These are phyloP conservation scores for Todiramphus chloris DNA, from an alignment of 2,113 vertebrate species.

Conservation along the genomic window DNA sequence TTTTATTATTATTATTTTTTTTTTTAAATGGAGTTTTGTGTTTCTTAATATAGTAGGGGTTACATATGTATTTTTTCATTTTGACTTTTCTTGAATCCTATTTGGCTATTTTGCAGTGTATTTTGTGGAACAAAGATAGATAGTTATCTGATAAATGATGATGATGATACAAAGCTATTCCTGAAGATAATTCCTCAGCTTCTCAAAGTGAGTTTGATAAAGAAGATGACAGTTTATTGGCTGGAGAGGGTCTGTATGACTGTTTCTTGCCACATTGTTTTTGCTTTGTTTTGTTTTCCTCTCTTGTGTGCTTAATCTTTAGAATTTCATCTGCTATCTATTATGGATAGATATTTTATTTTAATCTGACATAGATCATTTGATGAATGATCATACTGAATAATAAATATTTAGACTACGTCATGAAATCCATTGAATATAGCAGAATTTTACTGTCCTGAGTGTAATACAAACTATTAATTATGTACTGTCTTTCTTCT, in stretches of 20 bases:
- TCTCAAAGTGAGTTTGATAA: background rate
- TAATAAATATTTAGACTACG: constrained; percentile 35
- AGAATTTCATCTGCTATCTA: background rate
- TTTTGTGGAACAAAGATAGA: background rate
- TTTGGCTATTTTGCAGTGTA: background rate
- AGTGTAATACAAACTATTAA: constrained; percentile 50
- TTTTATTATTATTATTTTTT: background rate
- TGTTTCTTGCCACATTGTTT: background rate
- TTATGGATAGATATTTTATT: background rate
- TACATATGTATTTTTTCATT: background rate
- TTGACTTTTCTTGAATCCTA: background rate
- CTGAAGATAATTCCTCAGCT: constrained; percentile 4
- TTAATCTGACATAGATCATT: constrained; percentile 1
- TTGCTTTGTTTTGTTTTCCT: background rate
- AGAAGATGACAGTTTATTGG: background rate
- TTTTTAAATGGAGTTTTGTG: background rate
- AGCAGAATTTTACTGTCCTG: background rate
- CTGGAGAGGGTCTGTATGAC: background rate
- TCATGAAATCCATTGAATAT: constrained; percentile 19
- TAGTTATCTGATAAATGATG: background rate
- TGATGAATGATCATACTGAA: background rate
- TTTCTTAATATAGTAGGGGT: background rate
- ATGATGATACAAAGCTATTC: background rate
- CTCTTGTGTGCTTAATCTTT: background rate
- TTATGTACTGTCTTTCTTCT: constrained; percentile 26